These are phyloP conservation scores for Cryptocephalus primarius DNA, from an alignment of 2,888 invertebrate species.

Conservation along the genomic window DNA sequence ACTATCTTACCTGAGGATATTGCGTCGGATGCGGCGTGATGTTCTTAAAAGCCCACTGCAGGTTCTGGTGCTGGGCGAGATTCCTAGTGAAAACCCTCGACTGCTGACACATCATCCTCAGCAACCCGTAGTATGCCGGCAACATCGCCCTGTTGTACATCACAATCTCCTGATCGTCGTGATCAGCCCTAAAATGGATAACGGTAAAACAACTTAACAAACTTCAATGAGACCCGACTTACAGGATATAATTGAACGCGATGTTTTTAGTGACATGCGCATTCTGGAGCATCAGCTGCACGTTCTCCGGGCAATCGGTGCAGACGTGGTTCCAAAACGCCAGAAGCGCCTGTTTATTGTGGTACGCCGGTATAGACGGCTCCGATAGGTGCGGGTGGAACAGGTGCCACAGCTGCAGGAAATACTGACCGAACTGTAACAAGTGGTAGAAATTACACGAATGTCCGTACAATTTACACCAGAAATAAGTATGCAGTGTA, in stretches of 20 bases:
- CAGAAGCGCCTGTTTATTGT: constrained; percentile 87
- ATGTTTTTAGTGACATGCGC: constrained; percentile 85
- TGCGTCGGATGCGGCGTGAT: constrained; percentile 93
- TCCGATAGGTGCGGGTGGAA: constrained; percentile 92
- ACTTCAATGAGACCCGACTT: constrained; percentile 35
- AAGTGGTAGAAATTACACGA: neutral
- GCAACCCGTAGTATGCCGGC: constrained; percentile 82
- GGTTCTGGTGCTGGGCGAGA: constrained; percentile 85
- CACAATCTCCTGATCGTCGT: constrained; percentile 92
- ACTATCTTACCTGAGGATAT: constrained; percentile 57
- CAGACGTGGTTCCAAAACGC: constrained; percentile 92
- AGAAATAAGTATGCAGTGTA: no score
- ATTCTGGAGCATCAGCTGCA: constrained; percentile 77
- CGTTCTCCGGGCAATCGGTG: constrained; percentile 86
- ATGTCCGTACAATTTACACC: no score
- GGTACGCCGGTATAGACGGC: constrained; percentile 89
- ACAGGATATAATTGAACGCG: constrained; percentile 94
- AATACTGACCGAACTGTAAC: constrained; percentile 80
- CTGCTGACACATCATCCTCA: constrained; percentile 83
- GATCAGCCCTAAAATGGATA: constrained; percentile 65
- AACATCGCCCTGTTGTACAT: constrained; percentile 89
- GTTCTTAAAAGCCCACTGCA: constrained; percentile 94
- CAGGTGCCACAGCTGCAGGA: constrained; percentile 84
- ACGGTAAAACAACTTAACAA: neutral
- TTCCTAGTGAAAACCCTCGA: constrained; percentile 77